phyloP scores from a whole-genome alignment of 2,888 invertebrate species.

The Gymnosoma rotundatum region DNA sequence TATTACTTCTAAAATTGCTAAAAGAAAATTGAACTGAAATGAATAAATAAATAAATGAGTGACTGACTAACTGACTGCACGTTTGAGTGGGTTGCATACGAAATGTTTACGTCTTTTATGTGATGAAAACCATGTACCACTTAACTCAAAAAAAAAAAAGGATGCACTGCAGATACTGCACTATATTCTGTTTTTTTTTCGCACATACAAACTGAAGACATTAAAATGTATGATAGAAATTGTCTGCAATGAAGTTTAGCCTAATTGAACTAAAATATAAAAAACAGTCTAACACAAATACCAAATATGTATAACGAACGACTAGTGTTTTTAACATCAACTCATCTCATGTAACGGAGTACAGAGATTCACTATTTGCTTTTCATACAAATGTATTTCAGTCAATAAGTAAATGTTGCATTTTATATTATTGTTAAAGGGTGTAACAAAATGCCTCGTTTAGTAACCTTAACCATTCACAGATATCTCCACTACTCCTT shows the following conservation, averaged over 20 bases:
- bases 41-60: slow-evolving; percentile 31
- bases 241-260: slow-evolving; percentile 63
- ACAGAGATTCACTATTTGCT: slow-evolving; percentile 22
- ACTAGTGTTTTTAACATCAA: slow-evolving; percentile 37
- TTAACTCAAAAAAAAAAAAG: slow-evolving; percentile 40
- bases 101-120: slow-evolving; percentile 58
- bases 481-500: too few species aligned
- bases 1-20: slow-evolving; percentile 23
- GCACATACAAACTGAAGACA: slow-evolving; percentile 29
- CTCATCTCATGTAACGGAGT: slow-evolving; percentile 15
- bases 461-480: too few species aligned
- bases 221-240: slow-evolving; percentile 30
- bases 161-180: slow-evolving; percentile 21
- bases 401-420: slow-evolving; percentile 23
- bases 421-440: slow-evolving; percentile 10
- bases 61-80: slow-evolving; percentile 14
- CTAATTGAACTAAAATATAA: slow-evolving; percentile 66
- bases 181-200: slow-evolving; percentile 8
- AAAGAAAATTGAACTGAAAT: slow-evolving; percentile 60
- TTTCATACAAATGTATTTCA: slow-evolving; percentile 11
- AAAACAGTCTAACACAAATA: slow-evolving; percentile 60
- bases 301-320: slow-evolving; percentile 31
- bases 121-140: slow-evolving; percentile 62
- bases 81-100: slow-evolving; percentile 53
- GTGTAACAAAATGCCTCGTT: not conserved